Percentiles rank a stretch among this genome's conserved stretches.
These are phyloP conservation scores for Leucoraja erinaceus DNA, from an alignment of 2,113 vertebrate species.

Conservation along the genomic window DNA sequence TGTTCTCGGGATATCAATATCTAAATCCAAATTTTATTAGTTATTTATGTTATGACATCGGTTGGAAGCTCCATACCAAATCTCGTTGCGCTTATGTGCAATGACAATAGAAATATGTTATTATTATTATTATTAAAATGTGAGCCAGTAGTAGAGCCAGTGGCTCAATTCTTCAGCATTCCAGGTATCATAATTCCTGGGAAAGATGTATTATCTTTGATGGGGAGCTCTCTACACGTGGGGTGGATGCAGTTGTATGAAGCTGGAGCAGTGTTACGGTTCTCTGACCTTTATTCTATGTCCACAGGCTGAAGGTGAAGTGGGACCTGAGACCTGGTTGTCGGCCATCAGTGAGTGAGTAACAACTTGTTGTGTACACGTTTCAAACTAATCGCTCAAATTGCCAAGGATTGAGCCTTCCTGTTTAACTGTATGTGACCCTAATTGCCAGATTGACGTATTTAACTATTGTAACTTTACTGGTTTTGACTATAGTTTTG, in stretches of 20 bases:
- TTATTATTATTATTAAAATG: too few species aligned
- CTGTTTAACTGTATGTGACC: not conserved
- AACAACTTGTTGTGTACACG: not conserved
- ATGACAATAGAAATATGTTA: too few species aligned
- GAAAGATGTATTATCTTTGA: not conserved
- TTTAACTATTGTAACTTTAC: not conserved
- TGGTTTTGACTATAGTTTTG: too few species aligned
- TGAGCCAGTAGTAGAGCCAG: too few species aligned
- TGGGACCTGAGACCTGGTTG: not conserved
- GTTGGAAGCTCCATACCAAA: too few species aligned
- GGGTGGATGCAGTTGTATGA: not conserved
- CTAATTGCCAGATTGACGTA: too few species aligned
- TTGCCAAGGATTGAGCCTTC: not conserved
- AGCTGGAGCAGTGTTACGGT: not conserved
- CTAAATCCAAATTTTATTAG: too few species aligned
- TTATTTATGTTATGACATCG: too few species aligned
- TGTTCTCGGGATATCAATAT: too few species aligned
- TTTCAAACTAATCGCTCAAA: not conserved
- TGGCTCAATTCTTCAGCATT: too few species aligned
- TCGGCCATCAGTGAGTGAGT: not conserved
- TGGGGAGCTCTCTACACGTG: not conserved
- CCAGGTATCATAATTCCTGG: not conserved
- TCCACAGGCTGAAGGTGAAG: not conserved
- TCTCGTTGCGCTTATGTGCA: too few species aligned
- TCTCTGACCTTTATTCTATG: not conserved